Base-by-base conservation (phyloP, 1,140 invertebrate species). In the Drosophila bocqueti region DNA sequence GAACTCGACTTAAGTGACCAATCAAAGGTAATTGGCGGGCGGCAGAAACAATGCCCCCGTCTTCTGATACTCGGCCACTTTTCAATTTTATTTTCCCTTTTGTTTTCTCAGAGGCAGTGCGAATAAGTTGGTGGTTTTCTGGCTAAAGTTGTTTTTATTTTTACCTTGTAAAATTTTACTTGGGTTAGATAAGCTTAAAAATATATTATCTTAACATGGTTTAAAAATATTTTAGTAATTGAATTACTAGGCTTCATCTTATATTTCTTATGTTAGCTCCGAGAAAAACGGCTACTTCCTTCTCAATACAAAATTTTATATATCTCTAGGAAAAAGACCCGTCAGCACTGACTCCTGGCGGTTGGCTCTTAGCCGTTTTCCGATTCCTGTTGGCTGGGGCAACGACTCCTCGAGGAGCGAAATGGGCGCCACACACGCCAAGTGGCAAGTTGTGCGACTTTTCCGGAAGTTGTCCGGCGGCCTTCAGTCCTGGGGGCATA, bases 401-500 rank as follows among this genome's bases (percentile, higher is more conserved):
- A 74, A 74, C 71, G 71, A 74, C 71, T 73, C 76, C 43, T 61
- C 49, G 42, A 42, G 61, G 75, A 80, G 77, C 57, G 45, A 90
- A 91, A 90, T 91, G 86, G 79, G 75, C 68, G 79, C 86, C 76
- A 90, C 81, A 90, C 85, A 90, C 85, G 85, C 85, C 86, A 90
- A 90, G 72, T 85, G 79, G 81, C 84, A 85, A 84, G 75, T 90
- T 66, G 57, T 38, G 50, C 54, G 63, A 55, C 58, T 50, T 63
- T 60, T 49, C 86, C 81, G 85, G 85, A 90, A 91, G 86, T 85
- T 49, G 66, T 68, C 71, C 52, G 64, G 57, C 63, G 69, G 67
- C 67, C 63, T 36, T 57, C 72, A 66, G 78, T 45, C 63, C 40
- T 42, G 24, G 31, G 67, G 71, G 21, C 68, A 61, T 26, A 89